phyloP scores from a whole-genome alignment of 2,113 vertebrate genomes.

The Ia io region DNA sequence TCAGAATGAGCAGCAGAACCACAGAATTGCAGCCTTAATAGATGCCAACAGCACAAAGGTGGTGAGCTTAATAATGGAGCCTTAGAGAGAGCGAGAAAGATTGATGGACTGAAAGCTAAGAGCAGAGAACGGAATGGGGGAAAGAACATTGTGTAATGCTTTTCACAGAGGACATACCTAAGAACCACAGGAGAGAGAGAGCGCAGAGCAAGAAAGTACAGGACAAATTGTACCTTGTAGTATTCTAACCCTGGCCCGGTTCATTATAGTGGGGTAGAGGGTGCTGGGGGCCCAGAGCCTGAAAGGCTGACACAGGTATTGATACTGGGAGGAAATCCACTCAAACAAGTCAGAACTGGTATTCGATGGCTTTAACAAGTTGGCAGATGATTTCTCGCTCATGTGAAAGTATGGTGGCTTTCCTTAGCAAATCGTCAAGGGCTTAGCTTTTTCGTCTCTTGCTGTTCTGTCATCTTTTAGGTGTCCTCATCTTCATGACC shows the following conservation, averaged over 20 bases:
- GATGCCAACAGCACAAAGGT: constrained; percentile 14
- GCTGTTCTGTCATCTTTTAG: background rate
- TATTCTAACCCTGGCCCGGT: background rate
- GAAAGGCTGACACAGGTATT: background rate
- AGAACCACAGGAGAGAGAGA: background rate
- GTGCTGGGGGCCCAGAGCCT: background rate
- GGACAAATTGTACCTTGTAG: constrained; percentile 18
- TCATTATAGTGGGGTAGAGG: background rate
- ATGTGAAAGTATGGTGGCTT: background rate
- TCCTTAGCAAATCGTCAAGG: background rate
- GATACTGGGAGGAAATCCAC: background rate
- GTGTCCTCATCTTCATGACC: background rate
- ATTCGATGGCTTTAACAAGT: background rate
- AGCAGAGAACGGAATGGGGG: background rate
- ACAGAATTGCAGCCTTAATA: constrained; percentile 6
- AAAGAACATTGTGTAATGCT: constrained; percentile 21
- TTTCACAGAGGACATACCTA: background rate
- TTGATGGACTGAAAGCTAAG: constrained; percentile 10
- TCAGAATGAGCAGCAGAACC: background rate
- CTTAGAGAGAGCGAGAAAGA: background rate
- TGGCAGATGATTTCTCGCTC: background rate
- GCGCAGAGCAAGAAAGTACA: background rate
- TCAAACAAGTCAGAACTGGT: background rate
- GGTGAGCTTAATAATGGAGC: constrained; percentile 23
- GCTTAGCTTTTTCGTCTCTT: background rate